phyloP scores from a whole-genome alignment of 2,888 invertebrate genomes.

The Parasteatoda lunata region DNA sequence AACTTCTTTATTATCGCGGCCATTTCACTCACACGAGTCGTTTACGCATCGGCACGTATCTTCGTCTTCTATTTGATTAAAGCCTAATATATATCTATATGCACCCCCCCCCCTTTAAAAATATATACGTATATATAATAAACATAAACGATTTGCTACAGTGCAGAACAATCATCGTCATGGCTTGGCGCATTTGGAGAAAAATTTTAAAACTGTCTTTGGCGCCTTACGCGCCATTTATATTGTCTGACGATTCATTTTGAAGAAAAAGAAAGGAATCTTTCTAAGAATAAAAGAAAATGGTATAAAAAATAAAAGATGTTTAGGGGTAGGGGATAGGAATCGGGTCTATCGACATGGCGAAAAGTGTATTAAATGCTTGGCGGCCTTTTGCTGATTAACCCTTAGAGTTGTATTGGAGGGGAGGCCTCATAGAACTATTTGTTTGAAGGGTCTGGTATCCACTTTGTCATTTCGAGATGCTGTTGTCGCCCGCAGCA shows the following conservation, averaged over 20 bases:
- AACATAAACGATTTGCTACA: not conserved
- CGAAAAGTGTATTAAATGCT: conserved; percentile 64
- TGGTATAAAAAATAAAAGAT: conserved; percentile 6
- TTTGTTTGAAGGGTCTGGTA: conserved; percentile 45
- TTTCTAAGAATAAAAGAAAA: not conserved
- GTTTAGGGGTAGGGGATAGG: not conserved
- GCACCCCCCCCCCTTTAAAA: not conserved
- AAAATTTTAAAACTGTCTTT: conserved; percentile 45
- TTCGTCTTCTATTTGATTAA: conserved; percentile 58
- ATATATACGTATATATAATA: conserved; percentile 5
- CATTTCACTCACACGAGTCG: not conserved
- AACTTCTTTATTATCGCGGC: conserved; percentile 3
- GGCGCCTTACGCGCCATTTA: conserved; percentile 61
- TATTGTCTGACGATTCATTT: conserved; percentile 50
- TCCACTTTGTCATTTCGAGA: conserved; percentile 58
- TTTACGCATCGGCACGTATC: conserved; percentile 1
- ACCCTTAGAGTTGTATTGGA: conserved; percentile 27
- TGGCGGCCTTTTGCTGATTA: conserved; percentile 56
- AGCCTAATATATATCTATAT: conserved; percentile 18
- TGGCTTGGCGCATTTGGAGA: conserved; percentile 23
- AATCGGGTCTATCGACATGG: conserved; percentile 29
- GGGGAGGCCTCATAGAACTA: conserved; percentile 14
- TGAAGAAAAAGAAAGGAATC: conserved; percentile 11
- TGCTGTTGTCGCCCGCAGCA: conserved; percentile 54
- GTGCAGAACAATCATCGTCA: conserved; percentile 12